Evolutionary conservation across 1,140 invertebrate species (phyloP).

Genomic region (Procambarus virginalis): DNA sequence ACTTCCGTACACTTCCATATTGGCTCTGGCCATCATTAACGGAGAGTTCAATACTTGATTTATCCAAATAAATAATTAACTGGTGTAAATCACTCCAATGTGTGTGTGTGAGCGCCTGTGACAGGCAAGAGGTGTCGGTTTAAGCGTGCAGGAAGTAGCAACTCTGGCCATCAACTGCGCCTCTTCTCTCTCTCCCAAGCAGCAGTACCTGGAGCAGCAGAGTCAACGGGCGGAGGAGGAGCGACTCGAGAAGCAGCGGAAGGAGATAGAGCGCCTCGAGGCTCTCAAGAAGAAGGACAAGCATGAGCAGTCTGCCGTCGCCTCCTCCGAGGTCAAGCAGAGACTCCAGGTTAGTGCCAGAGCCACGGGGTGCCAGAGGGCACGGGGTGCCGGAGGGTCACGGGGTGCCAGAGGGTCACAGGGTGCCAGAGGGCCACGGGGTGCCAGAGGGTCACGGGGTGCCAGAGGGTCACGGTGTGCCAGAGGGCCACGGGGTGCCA

Average conservation of each 20-base stretch:
- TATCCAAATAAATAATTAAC: too few species aligned
- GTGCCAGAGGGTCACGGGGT: too few species aligned
- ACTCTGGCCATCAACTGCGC: not conserved
- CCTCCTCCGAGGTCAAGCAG: conserved; percentile 96
- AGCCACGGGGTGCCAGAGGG: too few species aligned
- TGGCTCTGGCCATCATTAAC: too few species aligned
- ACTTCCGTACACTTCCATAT: too few species aligned
- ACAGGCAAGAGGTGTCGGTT: too few species aligned
- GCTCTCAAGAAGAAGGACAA: conserved; percentile 92
- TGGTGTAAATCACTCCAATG: not conserved
- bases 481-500: too few species aligned
- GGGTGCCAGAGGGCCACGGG: too few species aligned
- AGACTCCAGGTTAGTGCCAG: conserved; percentile 83
- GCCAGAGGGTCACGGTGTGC: too few species aligned
- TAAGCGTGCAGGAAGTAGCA: not conserved
- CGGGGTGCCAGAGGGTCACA: too few species aligned
- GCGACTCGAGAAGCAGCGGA: conserved; percentile 78
- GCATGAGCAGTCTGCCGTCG: conserved; percentile 94
- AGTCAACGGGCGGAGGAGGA: conserved; percentile 81
- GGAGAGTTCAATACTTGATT: too few species aligned
- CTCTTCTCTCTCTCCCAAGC: conserved; percentile 70
- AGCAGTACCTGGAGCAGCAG: conserved; percentile 87
- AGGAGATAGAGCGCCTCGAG: conserved; percentile 86
- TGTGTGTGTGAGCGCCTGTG: not conserved
- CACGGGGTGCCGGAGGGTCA: too few species aligned